Percentiles rank a stretch among this genome's conserved stretches.
These are phyloP conservation scores for Lissonota sp. DNA, from an alignment of 2,888 invertebrate genomes.

Conservation along the genomic window DNA sequence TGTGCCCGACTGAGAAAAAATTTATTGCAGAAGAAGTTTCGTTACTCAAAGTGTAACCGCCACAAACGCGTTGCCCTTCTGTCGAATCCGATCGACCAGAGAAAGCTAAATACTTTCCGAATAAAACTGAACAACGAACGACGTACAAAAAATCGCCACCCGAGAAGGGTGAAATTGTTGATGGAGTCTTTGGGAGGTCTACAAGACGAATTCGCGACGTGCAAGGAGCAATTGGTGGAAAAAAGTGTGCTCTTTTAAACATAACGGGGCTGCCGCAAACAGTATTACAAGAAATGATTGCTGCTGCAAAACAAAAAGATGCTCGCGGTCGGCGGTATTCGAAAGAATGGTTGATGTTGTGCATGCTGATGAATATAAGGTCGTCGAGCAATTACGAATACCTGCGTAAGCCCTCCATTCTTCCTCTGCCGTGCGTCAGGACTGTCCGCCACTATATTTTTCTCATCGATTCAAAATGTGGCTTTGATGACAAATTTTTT, in stretches of 20 bases:
- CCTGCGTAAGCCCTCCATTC: no score
- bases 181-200: conserved; percentile 18
- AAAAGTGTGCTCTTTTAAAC: not conserved
- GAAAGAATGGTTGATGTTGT: no score
- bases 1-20: conserved; percentile 8
- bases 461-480: no score
- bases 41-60: not conserved
- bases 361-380: no score
- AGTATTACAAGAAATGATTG: conserved; percentile 50
- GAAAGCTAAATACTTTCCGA: conserved; percentile 36
- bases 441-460: no score
- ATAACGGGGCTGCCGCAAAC: no score
- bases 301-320: conserved; percentile 40
- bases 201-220: conserved; percentile 25
- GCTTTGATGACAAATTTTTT: no score
- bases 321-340: no score
- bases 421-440: no score
- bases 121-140: not conserved
- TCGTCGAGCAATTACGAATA: no score
- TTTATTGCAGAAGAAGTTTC: not conserved
- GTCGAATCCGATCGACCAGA: conserved; percentile 23
- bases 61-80: conserved; percentile 13
- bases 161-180: conserved; percentile 20
- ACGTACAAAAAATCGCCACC: conserved; percentile 24
- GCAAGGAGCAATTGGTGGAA: conserved; percentile 25